Evolutionary conservation across 2,797 vertebrate genomes (phyloP).

Genomic region (Chelonia mydas): DNA sequence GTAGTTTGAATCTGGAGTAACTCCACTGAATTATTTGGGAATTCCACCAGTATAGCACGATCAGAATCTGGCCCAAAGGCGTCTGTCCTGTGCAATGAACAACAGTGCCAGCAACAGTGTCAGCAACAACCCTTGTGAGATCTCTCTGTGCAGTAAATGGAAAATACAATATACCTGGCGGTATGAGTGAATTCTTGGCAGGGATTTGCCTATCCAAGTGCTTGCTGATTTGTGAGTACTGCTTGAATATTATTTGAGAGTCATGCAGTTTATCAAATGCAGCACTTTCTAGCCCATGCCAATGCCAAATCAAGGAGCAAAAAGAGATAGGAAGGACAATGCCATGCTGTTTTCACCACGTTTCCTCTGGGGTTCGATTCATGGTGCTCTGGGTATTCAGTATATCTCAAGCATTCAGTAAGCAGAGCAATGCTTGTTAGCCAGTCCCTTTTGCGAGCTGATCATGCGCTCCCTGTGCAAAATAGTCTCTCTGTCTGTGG

Average conservation of each 20-base stretch:
- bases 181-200: background rate
- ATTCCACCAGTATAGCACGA: background rate
- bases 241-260: too few relatives aligned
- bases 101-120: background rate
- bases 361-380: background rate
- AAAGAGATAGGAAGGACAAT: background rate
- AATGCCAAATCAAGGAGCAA: background rate
- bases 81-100: background rate
- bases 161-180: background rate
- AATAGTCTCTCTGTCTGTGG: background rate
- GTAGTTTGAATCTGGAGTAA: conserved; percentile 33
- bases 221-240: background rate
- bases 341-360: background rate
- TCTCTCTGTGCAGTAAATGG: background rate
- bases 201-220: background rate
- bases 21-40: conserved; percentile 7
- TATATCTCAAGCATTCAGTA: fast-evolving
- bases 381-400: background rate
- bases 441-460: fast-evolving
- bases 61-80: background rate
- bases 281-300: background rate
- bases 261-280: background rate
- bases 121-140: background rate
- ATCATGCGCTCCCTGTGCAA: fast-evolving
- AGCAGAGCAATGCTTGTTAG: background rate